Evolutionary conservation across 2,113 vertebrate genomes (phyloP).

Genomic region (Oreochromis tanganicae): DNA sequence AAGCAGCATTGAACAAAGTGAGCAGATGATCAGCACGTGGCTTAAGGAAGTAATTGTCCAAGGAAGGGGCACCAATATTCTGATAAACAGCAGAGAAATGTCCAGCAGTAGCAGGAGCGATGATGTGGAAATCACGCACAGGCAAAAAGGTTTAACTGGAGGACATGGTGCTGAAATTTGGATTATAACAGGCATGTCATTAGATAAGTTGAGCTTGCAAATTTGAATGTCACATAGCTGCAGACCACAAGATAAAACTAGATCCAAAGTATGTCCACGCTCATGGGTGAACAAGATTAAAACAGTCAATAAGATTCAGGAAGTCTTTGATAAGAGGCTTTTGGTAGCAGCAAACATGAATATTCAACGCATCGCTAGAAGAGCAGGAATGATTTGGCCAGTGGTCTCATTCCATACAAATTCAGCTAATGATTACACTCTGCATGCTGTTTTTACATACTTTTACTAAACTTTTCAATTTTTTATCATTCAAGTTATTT

Average conservation of each 20-base stretch:
- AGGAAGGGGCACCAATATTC: background rate
- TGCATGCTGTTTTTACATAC: background rate
- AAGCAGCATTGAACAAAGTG: background rate
- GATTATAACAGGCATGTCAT: background rate
- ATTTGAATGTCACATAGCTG: background rate
- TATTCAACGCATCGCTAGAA: conserved; percentile 78
- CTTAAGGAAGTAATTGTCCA: background rate
- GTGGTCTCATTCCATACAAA: conserved; percentile 68
- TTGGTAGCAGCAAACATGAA: background rate
- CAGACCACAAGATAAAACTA: background rate
- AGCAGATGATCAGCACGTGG: background rate
- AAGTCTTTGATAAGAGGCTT: background rate
- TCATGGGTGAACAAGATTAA: background rate
- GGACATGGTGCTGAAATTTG: background rate
- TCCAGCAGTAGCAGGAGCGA: fast-evolving
- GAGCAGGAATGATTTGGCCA: conserved; percentile 81
- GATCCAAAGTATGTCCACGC: background rate
- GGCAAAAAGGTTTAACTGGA: background rate
- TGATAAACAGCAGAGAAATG: background rate
- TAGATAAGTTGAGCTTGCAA: background rate
- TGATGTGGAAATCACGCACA: background rate
- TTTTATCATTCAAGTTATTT: conserved; percentile 27
- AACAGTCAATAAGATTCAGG: background rate
- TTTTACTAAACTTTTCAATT: background rate
- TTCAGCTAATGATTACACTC: background rate